Percentiles rank a stretch among this genome's conserved stretches.
phyloP scores from a whole-genome alignment of 2,113 vertebrate genomes.

The Pelobates fuscus region DNA sequence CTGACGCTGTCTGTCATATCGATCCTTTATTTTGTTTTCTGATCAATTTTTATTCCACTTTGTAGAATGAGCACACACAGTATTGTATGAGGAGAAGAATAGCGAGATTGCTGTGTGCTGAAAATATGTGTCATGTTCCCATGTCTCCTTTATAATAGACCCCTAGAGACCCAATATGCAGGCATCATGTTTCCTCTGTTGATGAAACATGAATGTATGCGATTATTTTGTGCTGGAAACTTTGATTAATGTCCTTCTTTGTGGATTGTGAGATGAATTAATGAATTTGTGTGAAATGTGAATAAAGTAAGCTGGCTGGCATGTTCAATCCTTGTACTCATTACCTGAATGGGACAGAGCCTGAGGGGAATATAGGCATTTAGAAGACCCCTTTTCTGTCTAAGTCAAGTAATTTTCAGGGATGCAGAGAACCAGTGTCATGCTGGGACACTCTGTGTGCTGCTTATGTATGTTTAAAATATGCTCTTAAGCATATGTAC shows the following conservation, averaged over 20 bases:
- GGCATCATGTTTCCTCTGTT: not conserved
- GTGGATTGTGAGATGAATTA: not conserved
- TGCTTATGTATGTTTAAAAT: no score
- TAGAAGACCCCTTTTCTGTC: not conserved
- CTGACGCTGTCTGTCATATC: constrained; percentile 1
- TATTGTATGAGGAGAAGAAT: not conserved
- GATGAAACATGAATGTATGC: constrained; percentile 1
- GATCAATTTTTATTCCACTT: not conserved
- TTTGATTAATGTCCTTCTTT: constrained; percentile 18
- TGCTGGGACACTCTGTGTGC: not conserved
- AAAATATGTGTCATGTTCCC: not conserved
- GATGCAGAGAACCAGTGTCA: not conserved
- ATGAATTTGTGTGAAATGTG: constrained; percentile 21
- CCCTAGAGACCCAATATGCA: not conserved
- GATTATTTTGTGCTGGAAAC: constrained; percentile 15
- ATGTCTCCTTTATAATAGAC: constrained; percentile 9
- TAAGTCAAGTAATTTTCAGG: not conserved
- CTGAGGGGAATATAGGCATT: not conserved
- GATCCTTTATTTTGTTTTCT: not conserved
- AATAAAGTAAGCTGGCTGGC: constrained; percentile 7
- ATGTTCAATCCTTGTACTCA: not conserved
- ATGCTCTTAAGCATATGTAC: no score
- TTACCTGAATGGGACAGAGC: not conserved
- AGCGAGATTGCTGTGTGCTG: not conserved
- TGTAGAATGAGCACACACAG: not conserved